Evolutionary conservation across 2,888 invertebrate species (phyloP), one percentile per base, ranked within the genome.

Genomic region (Helicoverpa assulta): DNA sequence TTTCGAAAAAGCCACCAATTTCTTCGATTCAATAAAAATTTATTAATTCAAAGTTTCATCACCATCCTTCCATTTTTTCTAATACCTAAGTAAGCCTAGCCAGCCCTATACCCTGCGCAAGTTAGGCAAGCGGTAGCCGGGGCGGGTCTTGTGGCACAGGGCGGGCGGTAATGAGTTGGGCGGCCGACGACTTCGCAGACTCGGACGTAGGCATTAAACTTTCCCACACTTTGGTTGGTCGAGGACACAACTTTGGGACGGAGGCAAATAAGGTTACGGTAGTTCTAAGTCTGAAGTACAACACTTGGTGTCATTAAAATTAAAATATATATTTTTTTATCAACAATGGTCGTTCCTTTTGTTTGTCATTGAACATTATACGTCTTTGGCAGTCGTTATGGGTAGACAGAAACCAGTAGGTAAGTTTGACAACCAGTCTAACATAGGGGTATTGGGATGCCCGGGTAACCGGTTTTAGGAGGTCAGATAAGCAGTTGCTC

Each of bases 91-190:
- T 63, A 14, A 47, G 50, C n/a, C 54, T 53, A 67, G 82, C 60
- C 85, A 86, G 56, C 89, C 89, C 89, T 89, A 67, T 51, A 65
- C 54, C 64, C 77, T 51, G 51, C 80, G 83, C 86, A 92, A 92
- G 93, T 92, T 92, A 89, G 90, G 87, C 86, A 86, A 86, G 87
- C 86, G 90, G 88, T 81, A 83, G 82, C 81, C 85, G 83, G 92
- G 93, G 93, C 93, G 92, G 93, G 92, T 91, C 94, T 94, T 94
- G 91, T 78, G 94, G 93, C 85, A 78, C 86, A 82, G 83, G 85
- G 84, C 86, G 86, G 86, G 84, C 87, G 88, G 91, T 94, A 94
- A 94, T 93, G 94, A 94, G 92, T 90, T 87, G 87, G 87, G 88
- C 85, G 86, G 86, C 80, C 65, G 76, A 85, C 63, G 60, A 79